These are phyloP conservation scores for Harmothoe impar DNA, from an alignment of 2,888 invertebrate species.

Conservation along the genomic window DNA sequence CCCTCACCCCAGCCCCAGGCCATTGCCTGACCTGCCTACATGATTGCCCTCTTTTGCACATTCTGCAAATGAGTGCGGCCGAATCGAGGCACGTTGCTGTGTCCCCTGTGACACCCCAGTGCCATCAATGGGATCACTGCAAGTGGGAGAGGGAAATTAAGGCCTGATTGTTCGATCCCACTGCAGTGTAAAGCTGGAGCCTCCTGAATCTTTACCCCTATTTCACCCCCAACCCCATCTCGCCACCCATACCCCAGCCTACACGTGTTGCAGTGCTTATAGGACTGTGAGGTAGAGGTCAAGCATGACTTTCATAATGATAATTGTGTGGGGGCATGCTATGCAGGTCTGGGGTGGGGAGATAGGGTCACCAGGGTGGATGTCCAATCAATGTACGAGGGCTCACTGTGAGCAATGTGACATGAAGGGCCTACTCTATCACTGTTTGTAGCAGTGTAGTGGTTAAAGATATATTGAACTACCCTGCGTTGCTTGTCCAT, in stretches of 20 bases:
- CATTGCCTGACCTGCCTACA: slow-evolving; percentile 37
- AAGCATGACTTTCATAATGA: not conserved
- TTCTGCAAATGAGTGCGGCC: not conserved
- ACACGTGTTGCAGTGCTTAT: too few relatives aligned
- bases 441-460: too few relatives aligned
- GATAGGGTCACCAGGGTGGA: not conserved
- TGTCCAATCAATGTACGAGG: not conserved
- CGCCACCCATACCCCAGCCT: too few relatives aligned
- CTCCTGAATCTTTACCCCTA: not conserved
- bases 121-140: not conserved
- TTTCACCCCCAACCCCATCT: not conserved
- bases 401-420: not conserved
- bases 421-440: not conserved
- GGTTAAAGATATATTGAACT: too few relatives aligned
- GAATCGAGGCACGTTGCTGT: not conserved
- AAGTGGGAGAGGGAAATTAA: slow-evolving; percentile 18
- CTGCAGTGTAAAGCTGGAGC: not conserved
- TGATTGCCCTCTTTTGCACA: not conserved
- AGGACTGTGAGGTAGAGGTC: not conserved
- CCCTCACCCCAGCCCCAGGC: not conserved
- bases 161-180: slow-evolving; percentile 34
- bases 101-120: slow-evolving; percentile 19
- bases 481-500: too few relatives aligned
- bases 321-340: not conserved
- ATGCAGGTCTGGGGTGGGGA: not conserved